A percentile compares a stretch with the other conserved stretches of the same genome.
Conservation (phyloP, 2,797 vertebrate genomes). For the Anableps anableps region DNA sequence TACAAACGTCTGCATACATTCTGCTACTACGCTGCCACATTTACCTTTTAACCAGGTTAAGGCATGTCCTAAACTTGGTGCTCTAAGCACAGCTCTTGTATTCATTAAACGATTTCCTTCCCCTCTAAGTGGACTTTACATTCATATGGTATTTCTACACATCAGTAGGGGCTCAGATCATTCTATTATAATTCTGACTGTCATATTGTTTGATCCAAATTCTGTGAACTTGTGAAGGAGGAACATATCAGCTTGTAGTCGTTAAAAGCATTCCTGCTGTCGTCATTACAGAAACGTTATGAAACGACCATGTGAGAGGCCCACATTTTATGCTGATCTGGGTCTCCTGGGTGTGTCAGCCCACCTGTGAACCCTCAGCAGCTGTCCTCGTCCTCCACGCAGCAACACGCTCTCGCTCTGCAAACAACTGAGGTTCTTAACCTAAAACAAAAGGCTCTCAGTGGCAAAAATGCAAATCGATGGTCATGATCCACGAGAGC, state of each 20-base stretch:
- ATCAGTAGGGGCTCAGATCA: background rate
- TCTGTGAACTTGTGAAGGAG: background rate
- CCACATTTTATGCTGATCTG: constrained; percentile 18
- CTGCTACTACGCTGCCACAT: background rate
- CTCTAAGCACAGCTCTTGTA: background rate
- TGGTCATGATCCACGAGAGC: background rate
- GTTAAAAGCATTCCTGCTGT: background rate
- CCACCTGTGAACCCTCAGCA: constrained; percentile 68
- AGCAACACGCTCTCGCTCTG: constrained; percentile 18
- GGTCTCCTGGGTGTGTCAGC: constrained; percentile 12
- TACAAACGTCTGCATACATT: background rate
- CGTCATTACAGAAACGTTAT: constrained; percentile 7
- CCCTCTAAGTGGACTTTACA: background rate
- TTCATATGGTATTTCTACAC: background rate
- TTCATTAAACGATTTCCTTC: background rate
- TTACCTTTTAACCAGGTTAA: background rate
- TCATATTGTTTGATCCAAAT: background rate
- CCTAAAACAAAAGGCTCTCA: background rate
- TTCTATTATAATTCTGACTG: background rate
- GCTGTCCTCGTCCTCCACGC: constrained; percentile 53
- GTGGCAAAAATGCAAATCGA: background rate
- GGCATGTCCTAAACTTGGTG: background rate
- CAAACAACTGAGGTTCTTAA: constrained; percentile 2
- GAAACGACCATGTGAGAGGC: constrained; percentile 25
- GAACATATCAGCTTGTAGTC: background rate